Evolutionary conservation across 2,888 invertebrate genomes (phyloP), one percentile per base, ranked within the genome.

Genomic region (Hirtodrosophila cameraria): DNA sequence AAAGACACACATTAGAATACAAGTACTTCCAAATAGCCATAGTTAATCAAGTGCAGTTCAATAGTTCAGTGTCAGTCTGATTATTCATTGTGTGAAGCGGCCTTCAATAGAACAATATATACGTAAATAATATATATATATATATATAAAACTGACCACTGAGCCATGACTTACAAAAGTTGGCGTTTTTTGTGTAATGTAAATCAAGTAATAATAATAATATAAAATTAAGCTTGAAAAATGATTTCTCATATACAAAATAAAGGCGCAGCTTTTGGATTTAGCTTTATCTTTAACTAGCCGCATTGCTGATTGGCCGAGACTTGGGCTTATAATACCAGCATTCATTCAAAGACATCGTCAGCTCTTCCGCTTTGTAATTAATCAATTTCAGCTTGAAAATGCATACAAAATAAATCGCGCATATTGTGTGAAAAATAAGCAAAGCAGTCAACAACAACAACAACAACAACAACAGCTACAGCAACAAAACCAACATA

Each of bases 371-470:
- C 85, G 82, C 64, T 64, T 60, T 62, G 61, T 80, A 85, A 85
- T 80, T 85, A 80, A 80, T 85, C 85, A 80, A 75, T 64, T 80
- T 82, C 82, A 75, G 31, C 31, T 65, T 41, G 38, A 41, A 77
- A 79, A 71, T 77, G 75, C 79, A 80, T 72, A 69, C 69, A 75
- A 61, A 75, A 79, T 78, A 81, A 78, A 78, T 84, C 58, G 75
- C 75, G 61, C 70, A 36, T 66, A 62, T 78, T 72, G 79, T 78
- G 85, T 81, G 75, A 75, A 66, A 82, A 54, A 27, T 48, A 58
- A 62, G 57, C 54, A 55, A 46, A 27, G n/a, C 49, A 42, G 16
- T 43, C 9, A 20, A 12, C 15, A 31, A 6, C 16, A 23, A n/a
- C 36, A 27, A 36, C 35, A 43, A 23, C 33, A 39, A 25, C 39